phyloP scores from a whole-genome alignment of 2,113 vertebrate genomes.

The Petrocephalus zakoni region DNA sequence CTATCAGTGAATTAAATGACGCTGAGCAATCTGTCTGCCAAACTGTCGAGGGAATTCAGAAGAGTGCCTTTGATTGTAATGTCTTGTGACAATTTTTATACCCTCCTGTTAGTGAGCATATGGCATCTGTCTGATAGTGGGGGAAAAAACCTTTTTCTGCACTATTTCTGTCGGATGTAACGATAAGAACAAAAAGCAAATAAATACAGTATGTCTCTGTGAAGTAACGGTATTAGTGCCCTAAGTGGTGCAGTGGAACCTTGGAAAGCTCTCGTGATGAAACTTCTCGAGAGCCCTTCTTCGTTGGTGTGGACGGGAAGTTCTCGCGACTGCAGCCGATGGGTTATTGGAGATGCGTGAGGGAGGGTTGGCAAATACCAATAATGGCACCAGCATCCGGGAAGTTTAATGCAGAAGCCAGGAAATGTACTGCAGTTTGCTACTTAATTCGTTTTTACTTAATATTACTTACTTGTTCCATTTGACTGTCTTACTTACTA shows the following conservation, averaged over 20 bases:
- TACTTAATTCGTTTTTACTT: background rate
- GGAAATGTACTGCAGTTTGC: background rate
- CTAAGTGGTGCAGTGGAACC: background rate
- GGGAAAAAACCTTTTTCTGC: background rate
- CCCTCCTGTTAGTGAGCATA: conserved; percentile 18
- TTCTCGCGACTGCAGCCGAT: background rate
- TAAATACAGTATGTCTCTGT: background rate
- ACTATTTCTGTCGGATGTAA: background rate
- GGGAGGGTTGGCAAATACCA: background rate
- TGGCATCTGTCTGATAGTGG: conserved; percentile 12
- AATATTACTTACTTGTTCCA: background rate
- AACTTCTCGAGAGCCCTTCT: background rate
- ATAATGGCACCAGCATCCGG: background rate
- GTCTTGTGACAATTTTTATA: conserved; percentile 17
- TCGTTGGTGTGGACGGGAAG: background rate
- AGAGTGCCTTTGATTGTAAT: conserved; percentile 18
- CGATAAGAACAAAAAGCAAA: background rate
- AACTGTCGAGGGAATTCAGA: background rate
- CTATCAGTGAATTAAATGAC: background rate
- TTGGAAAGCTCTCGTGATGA: background rate
- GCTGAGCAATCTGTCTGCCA: background rate
- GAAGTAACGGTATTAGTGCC: background rate
- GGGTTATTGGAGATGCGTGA: background rate
- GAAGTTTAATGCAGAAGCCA: background rate
- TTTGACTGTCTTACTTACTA: background rate